These are phyloP conservation scores for Gryon sp. DNA, from an alignment of 1,140 invertebrate species.

Conservation along the genomic window DNA sequence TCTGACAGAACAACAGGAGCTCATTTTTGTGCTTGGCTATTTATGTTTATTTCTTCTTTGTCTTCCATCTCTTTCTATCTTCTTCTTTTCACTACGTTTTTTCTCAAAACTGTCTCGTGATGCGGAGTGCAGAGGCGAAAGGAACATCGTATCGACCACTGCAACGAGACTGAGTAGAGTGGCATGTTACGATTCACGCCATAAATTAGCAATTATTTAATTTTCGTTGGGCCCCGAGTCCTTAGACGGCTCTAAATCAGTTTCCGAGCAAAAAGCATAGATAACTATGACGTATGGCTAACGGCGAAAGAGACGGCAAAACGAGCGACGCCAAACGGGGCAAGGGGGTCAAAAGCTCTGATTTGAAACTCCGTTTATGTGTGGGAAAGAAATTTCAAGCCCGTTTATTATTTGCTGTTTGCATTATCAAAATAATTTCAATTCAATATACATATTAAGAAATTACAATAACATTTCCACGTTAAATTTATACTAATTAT, in stretches of 20 bases:
- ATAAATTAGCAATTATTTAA: slow-evolving; percentile 81
- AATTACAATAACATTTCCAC: too few species aligned
- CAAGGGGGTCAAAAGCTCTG: slow-evolving; percentile 42
- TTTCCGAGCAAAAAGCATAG: slow-evolving; percentile 80
- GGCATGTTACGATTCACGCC: slow-evolving; percentile 75
- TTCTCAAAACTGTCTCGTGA: slow-evolving; percentile 49
- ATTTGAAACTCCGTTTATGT: slow-evolving; percentile 50
- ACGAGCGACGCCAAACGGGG: slow-evolving; percentile 41
- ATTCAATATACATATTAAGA: too few species aligned
- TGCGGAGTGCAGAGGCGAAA: slow-evolving; percentile 51
- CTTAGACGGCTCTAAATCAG: slow-evolving; percentile 81
- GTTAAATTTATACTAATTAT: too few species aligned
- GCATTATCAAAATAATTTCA: too few species aligned
- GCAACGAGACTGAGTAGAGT: slow-evolving; percentile 63
- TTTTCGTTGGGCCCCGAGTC: slow-evolving; percentile 79
- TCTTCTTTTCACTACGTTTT: slow-evolving; percentile 10
- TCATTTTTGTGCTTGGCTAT: slow-evolving; percentile 24
- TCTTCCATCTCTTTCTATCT: not conserved
- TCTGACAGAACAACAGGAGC: slow-evolving; percentile 22
- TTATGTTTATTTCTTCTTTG: slow-evolving; percentile 40
- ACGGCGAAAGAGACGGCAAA: slow-evolving; percentile 72
- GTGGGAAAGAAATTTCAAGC: slow-evolving; percentile 49
- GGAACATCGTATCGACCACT: slow-evolving; percentile 65
- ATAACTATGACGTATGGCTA: slow-evolving; percentile 80
- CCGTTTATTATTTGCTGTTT: too few species aligned